Evolutionary conservation across 2,113 vertebrate genomes (phyloP), one percentile per base, ranked within the genome.

Genomic region (Struthidea cinerea): DNA sequence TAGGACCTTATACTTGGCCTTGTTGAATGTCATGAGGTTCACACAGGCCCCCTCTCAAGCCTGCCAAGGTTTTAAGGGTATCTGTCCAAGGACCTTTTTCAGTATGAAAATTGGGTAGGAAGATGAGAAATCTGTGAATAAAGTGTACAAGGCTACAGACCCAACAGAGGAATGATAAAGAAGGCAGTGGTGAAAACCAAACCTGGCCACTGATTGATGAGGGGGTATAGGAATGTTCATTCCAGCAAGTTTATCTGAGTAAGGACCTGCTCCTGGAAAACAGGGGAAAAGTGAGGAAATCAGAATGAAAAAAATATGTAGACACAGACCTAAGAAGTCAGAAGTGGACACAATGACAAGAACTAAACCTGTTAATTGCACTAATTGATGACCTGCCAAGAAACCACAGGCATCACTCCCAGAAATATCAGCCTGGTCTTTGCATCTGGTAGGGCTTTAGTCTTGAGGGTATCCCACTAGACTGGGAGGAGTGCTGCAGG

Each of bases 391-490:
- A 23, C 13, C 39, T 82, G 3, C 53, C 12, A 26, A n/a, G n/a
- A 74, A 65, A 67, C 9, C 13, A n/a, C 11, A 28, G 21, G 3
- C 16, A 49, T 19, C 5, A 4, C 2, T 86, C 56, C 30, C 27
- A 26, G 59, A 39, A 63, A 20, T n/a, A 39, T 92, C 56, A 49
- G 39, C 39, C 28, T 77, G 26, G 14, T 19, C 14, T 70, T 92
- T 68, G 8, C 12, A 9, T 65, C 30, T n/a, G 32, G 8, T 33
- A 18, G 33, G 26, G 24, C 55, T 64, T 53, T 63, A 64, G 44
- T 26, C 5, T 3, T 10, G 27, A 4, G 28, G 6, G 2, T 3
- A 20, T 56, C 9, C 26, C 22, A 5, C 5, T 0, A 2, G 17
- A 24, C 5, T 71, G 20, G 12, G 27, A 35, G 22, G 21, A 13